Evolutionary conservation across 2,888 invertebrate genomes (phyloP).

Genomic region (Poecilus cupreus): DNA sequence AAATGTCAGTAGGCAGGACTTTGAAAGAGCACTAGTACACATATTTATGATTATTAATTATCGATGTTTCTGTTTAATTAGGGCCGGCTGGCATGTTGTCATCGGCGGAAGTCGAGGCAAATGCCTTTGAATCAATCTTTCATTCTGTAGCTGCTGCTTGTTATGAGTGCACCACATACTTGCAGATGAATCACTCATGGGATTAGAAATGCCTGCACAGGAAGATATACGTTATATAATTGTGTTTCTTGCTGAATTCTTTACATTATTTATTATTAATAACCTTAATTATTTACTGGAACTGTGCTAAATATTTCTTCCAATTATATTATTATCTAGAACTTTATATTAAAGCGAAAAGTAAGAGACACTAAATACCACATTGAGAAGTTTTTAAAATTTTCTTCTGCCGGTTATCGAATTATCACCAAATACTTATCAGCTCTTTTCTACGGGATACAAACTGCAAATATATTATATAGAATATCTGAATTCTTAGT

Average conservation of each 20-base stretch:
- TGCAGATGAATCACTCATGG: not conserved
- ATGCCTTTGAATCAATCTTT: constrained; percentile 44
- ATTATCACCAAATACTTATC: too few relatives aligned
- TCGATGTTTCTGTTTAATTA: constrained; percentile 54
- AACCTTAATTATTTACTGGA: not conserved
- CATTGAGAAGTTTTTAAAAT: too few relatives aligned
- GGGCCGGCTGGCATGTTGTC: constrained; percentile 51
- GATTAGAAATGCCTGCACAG: not conserved
- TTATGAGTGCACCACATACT: not conserved
- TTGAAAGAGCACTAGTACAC: constrained; percentile 2
- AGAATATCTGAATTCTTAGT: too few relatives aligned
- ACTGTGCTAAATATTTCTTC: not conserved
- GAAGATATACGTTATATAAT: constrained; percentile 4
- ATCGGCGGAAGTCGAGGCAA: constrained; percentile 48
- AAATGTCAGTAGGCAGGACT: constrained; percentile 4
- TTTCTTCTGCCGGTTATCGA: too few relatives aligned
- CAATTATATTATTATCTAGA: too few relatives aligned
- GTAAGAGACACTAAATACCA: too few relatives aligned
- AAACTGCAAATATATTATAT: too few relatives aligned
- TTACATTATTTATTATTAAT: not conserved
- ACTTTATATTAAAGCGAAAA: too few relatives aligned
- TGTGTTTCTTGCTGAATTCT: not conserved
- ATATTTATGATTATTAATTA: constrained; percentile 56
- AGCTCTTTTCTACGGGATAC: too few relatives aligned
- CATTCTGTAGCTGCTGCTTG: not conserved